These are phyloP conservation scores for Phalloptychus januarius DNA, from an alignment of 2,797 vertebrate species.

Conservation along the genomic window DNA sequence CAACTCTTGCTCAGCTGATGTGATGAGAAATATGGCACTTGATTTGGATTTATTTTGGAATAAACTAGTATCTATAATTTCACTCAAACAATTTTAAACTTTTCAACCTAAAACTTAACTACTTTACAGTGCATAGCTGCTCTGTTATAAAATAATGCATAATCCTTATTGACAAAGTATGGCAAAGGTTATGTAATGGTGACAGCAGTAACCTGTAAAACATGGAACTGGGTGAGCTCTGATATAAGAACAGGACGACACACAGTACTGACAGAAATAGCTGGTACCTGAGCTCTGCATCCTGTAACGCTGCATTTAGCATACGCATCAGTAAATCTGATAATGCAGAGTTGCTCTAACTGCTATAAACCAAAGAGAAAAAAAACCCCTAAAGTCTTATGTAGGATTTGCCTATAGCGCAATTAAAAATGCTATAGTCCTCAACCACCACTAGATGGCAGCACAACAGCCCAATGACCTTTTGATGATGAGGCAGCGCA, in stretches of 20 bases:
- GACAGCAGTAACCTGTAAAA: constrained; percentile 20
- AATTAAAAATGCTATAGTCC: constrained; percentile 12
- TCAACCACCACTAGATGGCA: constrained; percentile 35
- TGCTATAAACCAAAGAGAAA: constrained; percentile 5
- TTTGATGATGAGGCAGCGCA: constrained; percentile 31
- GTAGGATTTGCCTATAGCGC: constrained; percentile 5
- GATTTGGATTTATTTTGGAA: constrained; percentile 1
- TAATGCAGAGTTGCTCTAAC: constrained; percentile 4
- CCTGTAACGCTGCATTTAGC: constrained; percentile 21
- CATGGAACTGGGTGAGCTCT: constrained; percentile 29
- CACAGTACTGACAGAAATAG: constrained; percentile 31
- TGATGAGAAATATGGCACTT: constrained; percentile 15
- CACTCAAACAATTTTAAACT: constrained; percentile 3
- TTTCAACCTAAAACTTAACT: constrained; percentile 5
- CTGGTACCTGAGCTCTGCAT: constrained; percentile 62
- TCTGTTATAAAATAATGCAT: constrained; percentile 16
- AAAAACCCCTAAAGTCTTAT: neutral
- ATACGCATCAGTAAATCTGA: constrained; percentile 6
- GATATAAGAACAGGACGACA: constrained; percentile 11
- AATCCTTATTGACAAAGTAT: constrained; percentile 14
- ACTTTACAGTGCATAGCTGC: neutral
- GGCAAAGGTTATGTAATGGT: neutral
- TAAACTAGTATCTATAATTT: neutral
- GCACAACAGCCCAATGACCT: constrained; percentile 4
- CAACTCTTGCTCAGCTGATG: constrained; percentile 20